A percentile compares a stretch with the other conserved stretches of the same genome.
These are phyloP conservation scores for Myotis lucifugus DNA, from an alignment of 2,113 vertebrate species.

Conservation along the genomic window DNA sequence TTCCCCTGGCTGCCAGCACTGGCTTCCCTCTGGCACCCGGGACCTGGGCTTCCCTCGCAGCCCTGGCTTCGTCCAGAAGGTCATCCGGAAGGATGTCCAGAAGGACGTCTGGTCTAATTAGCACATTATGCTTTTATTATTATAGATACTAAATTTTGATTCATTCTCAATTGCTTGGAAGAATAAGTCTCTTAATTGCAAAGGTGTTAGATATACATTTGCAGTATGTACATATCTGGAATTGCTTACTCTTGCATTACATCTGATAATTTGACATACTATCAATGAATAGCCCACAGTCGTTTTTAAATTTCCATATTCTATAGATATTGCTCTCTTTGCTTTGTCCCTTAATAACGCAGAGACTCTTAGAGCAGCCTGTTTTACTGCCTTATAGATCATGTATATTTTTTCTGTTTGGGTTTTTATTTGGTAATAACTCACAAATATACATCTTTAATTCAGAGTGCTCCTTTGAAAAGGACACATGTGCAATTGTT, in stretches of 20 bases:
- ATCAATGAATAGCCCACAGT: neutral
- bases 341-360: neutral
- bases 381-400: neutral
- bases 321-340: neutral
- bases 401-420: neutral
- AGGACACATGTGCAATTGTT: neutral
- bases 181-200: neutral
- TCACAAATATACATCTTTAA: neutral
- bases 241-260: neutral
- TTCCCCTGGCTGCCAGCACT: no score
- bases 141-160: neutral
- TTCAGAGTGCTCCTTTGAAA: neutral
- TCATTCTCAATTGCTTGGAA: conserved; percentile 24
- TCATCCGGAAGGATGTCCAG: no score
- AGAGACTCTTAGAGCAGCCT: neutral
- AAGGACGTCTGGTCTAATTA: no score
- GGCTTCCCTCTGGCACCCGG: no score
- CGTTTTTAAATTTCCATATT: neutral
- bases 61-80: no score
- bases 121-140: no score
- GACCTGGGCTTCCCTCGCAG: no score
- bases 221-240: neutral
- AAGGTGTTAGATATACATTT: neutral
- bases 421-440: neutral
- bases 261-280: neutral